Percentiles rank a stretch among this genome's conserved stretches.
phyloP scores from a whole-genome alignment of 2,888 invertebrate genomes.

The Theodoxus fluviatilis region DNA sequence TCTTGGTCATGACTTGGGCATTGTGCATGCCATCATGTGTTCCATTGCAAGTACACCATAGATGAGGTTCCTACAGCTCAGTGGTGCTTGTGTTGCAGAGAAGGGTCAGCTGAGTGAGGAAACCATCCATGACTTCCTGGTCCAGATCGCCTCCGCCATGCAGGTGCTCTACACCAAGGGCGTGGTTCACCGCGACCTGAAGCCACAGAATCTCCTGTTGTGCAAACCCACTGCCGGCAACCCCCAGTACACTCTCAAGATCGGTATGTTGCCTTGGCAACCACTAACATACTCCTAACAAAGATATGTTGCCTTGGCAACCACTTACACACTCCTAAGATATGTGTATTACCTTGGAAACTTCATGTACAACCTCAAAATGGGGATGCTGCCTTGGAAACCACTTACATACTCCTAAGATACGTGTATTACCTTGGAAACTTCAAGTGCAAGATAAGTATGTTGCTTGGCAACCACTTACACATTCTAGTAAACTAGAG shows the following conservation, averaged over 20 bases:
- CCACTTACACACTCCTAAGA: background rate
- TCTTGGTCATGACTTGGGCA: slow-evolving; percentile 33
- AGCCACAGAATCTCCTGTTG: slow-evolving; percentile 98
- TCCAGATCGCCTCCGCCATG: too few relatives aligned
- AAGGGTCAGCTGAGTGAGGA: background rate
- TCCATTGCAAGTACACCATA: background rate
- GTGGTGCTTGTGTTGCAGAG: background rate
- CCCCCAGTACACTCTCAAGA: slow-evolving; percentile 86
- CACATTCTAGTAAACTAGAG: too few relatives aligned
- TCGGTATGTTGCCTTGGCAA: slow-evolving; percentile 72
- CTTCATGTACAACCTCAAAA: background rate
- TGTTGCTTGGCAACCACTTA: background rate
- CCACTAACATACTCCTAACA: background rate
- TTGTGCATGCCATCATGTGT: background rate
- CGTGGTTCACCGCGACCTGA: slow-evolving; percentile 97
- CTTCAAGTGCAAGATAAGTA: background rate
- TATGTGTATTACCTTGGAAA: background rate
- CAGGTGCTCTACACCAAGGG: slow-evolving; percentile 95
- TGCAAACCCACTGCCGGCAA: slow-evolving; percentile 78
- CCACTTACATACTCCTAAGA: background rate
- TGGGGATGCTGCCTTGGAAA: background rate
- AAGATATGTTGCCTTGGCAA: background rate
- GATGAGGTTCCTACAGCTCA: background rate
- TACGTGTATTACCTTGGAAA: background rate
- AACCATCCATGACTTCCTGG: too few relatives aligned